These are phyloP conservation scores for Fukomys damarensis DNA, from an alignment of 2,113 vertebrate genomes.

Conservation along the genomic window DNA sequence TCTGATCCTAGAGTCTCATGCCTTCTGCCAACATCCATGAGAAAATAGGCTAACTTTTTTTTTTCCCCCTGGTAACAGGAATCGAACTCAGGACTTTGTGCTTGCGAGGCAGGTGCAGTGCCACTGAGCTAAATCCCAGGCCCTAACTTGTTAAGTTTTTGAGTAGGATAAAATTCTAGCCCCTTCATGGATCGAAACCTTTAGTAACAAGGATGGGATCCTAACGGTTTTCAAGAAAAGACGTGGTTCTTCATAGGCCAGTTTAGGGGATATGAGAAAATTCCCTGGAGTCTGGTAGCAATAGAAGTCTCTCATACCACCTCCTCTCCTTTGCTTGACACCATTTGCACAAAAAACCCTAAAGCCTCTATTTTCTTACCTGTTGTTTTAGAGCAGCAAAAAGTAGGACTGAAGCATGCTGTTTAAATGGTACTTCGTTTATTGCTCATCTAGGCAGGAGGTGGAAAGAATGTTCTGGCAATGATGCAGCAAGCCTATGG, in stretches of 20 bases:
- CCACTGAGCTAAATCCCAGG: too few relatives aligned
- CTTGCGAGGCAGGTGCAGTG: too few relatives aligned
- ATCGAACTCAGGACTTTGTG: too few relatives aligned
- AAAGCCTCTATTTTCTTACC: neutral
- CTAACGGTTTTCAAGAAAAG: constrained; percentile 4
- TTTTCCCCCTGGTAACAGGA: too few relatives aligned
- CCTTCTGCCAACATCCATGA: neutral
- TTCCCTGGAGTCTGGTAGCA: neutral
- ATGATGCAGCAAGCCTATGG: neutral
- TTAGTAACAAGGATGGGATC: neutral
- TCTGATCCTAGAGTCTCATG: neutral
- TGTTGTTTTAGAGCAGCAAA: neutral
- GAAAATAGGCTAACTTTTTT: neutral
- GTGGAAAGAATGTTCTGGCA: neutral
- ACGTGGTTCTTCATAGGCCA: neutral
- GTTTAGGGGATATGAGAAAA: neutral
- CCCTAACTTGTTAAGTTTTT: too few relatives aligned
- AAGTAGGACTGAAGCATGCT: neutral
- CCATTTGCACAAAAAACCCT: too few relatives aligned
- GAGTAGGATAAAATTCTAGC: neutral
- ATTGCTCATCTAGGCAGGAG: neutral
- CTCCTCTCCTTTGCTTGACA: too few relatives aligned
- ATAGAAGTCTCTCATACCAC: too few relatives aligned
- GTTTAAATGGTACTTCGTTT: neutral
- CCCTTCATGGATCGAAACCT: neutral